Base-by-base conservation (phyloP, 1,140 invertebrate species). In the Zaprionus lachaisei region DNA sequence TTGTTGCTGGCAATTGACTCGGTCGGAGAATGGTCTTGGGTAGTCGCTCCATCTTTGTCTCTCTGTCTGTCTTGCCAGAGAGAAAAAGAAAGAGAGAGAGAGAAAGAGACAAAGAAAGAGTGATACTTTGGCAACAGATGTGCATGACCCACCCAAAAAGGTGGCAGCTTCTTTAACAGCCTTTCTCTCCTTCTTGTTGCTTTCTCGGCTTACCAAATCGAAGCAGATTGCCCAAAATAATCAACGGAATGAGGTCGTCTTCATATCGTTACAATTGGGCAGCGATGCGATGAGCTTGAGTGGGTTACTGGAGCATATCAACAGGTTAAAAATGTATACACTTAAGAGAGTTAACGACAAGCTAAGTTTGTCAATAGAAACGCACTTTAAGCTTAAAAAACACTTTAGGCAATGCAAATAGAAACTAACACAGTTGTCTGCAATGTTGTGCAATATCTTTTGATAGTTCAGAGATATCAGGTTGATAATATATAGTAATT, bases 1-100 rank as follows among this genome's bases (percentile, higher is more conserved):
- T 31, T 47, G 71, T 77, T 49, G 44, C 55, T 47, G 17, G 44
- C 55, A 26, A 69, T 65, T 79, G 77, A 63, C 44, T 80, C 51
- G 78, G 76, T 61, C 70, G 74, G 56, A 51, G 47, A 22, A 22
- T 51, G 47, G 20, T 22, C 65, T 44, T 51, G 64, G 51, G 22
- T 34, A 34, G 31, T 34, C 31, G 31, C 9, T 41, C 15, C 38
- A 15, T 15, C 38, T 15, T 4, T n/a, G 37, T 6, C 12, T 0
- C 14, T 7, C 44, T 22, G 2, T 26, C 14, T 22, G 17, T 58
- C 1, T 31, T 9, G 14, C 34, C 20, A 41, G 38, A 17, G 2
- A n/a, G n/a, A 44, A n/a, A 2, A 6, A n/a, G 15, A n/a, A 6
- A 41, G 24, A 5, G 24, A 26, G 24, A 26, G 1, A 1, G 41